Conservation (phyloP, 1,140 invertebrate species). For the Drosophila pectinifera region DNA sequence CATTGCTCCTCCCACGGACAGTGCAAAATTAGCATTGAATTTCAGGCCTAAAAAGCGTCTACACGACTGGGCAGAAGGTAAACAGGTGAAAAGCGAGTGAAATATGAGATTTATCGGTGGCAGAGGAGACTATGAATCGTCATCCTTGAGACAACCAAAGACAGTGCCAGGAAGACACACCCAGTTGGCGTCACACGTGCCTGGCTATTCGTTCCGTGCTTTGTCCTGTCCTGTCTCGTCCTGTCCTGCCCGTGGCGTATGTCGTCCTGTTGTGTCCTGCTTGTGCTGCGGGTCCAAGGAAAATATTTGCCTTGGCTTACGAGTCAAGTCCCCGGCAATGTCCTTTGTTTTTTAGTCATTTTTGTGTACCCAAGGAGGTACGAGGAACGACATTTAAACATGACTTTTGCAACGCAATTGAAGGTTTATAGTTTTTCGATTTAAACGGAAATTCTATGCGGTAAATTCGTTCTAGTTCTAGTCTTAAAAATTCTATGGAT, state of each 20-base stretch:
- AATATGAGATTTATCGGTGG: constrained; percentile 72
- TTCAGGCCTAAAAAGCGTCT: constrained; percentile 38
- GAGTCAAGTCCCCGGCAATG: constrained; percentile 1
- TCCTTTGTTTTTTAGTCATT: constrained; percentile 14
- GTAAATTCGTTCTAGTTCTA: background rate
- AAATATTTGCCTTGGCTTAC: constrained; percentile 46
- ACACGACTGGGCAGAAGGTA: background rate
- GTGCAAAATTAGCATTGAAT: constrained; percentile 71
- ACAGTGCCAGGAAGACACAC: constrained; percentile 42
- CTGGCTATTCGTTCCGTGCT: background rate
- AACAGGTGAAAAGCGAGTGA: constrained; percentile 45
- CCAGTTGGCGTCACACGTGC: constrained; percentile 19
- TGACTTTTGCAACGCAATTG: constrained; percentile 7
- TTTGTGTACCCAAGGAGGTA: background rate
- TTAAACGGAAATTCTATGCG: background rate
- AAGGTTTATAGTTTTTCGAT: background rate
- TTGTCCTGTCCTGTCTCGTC: constrained; percentile 16
- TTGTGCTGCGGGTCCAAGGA: constrained; percentile 39
- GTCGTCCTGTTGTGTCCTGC: constrained; percentile 9
- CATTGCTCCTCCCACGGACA: constrained; percentile 38
- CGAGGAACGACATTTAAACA: background rate
- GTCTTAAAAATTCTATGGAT: too few species aligned
- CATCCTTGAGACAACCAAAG: constrained; percentile 22
- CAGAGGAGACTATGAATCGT: constrained; percentile 26
- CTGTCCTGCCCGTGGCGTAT: constrained; percentile 2